Evolutionary conservation across 2,113 vertebrate genomes (phyloP), one percentile per base, ranked within the genome.

Genomic region (Eulacestoma nigropectus): DNA sequence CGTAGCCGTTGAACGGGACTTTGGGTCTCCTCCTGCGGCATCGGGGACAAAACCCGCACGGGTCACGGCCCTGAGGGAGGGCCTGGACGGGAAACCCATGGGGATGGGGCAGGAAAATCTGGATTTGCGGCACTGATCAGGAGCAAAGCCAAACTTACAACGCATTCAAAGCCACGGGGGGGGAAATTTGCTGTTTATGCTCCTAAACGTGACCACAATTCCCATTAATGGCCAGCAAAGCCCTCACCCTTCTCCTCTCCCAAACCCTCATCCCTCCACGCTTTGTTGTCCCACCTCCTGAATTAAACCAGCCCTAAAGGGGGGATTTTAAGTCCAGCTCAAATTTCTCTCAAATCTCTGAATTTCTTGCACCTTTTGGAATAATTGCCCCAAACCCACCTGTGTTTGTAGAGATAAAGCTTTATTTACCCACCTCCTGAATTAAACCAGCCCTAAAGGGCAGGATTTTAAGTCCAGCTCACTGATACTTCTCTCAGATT

Each of bases 1-100:
- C 98, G 5, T 99, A 99, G 95, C 99, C 99, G 14, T 99, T 99
- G 98, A 99, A 99, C 0, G 99, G 99, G 89, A 99, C 99, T 98
- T 99, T 99, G 89, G 99, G 99, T 99, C 99, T 99, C 98, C 99
- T 99, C 97, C 99, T 99, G 96, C 16, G 20, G 75, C 16, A 2
- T 1, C 3, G 33, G 86, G 44, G 22, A 76, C 15, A 76, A 74
- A 75, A 74, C 0, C 18, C 47, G 23, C 16, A 0, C 37, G 0
- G 35, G 13, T 46, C 62, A 42, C 0, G 1, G 65, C 30, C 30
- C 42, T 5, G 41, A 33, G 47, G 47, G 26, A 2, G 11, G 25
- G 12, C 18, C 10, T 7, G 7, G 53, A 6, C 7, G 1, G 37
- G 27, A 6, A 33, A 33, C 2, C 55, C 3, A 2, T 0, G 30